phyloP scores from a whole-genome alignment of 1,140 invertebrate genomes.

The Drosophila sp. region DNA sequence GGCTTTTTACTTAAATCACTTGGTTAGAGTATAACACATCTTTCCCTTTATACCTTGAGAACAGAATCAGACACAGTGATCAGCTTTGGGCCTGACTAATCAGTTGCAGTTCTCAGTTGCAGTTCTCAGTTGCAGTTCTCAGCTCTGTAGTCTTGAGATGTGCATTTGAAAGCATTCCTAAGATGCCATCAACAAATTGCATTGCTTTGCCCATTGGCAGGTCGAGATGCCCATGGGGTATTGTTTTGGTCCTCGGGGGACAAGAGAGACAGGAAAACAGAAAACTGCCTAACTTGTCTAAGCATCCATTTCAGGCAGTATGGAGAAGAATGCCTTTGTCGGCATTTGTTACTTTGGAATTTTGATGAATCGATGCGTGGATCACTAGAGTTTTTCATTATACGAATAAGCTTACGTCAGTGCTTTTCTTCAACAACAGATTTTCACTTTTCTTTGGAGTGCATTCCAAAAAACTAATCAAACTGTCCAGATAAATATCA shows the following conservation, averaged over 20 bases:
- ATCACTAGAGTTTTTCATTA: not conserved
- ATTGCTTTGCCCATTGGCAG: constrained; percentile 43
- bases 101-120: constrained; percentile 12
- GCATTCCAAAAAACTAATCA: not conserved
- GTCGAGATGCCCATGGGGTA: constrained; percentile 33
- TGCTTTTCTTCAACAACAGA: not conserved
- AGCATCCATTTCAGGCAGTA: constrained; percentile 22
- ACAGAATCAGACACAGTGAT: constrained; percentile 13
- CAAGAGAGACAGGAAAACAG: constrained; percentile 3
- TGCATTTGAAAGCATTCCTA: constrained; percentile 57
- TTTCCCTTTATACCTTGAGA: constrained; percentile 1
- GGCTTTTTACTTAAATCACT: constrained; percentile 13
- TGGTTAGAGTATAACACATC: not conserved
- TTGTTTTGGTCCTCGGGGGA: constrained; percentile 17
- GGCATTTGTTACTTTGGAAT: constrained; percentile 23
- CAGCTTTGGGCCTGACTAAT: not conserved
- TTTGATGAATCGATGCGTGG: constrained; percentile 22
- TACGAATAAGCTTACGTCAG: constrained; percentile 40
- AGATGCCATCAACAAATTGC: constrained; percentile 66
- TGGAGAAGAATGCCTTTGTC: constrained; percentile 33
- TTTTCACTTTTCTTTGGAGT: constrained; percentile 32
- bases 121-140: too few relatives aligned
- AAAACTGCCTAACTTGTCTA: too few relatives aligned
- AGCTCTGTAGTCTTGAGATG: constrained; percentile 40
- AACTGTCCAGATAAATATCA: not conserved